phyloP scores from a whole-genome alignment of 1,140 invertebrate genomes.

The Pogonus chalceus region DNA sequence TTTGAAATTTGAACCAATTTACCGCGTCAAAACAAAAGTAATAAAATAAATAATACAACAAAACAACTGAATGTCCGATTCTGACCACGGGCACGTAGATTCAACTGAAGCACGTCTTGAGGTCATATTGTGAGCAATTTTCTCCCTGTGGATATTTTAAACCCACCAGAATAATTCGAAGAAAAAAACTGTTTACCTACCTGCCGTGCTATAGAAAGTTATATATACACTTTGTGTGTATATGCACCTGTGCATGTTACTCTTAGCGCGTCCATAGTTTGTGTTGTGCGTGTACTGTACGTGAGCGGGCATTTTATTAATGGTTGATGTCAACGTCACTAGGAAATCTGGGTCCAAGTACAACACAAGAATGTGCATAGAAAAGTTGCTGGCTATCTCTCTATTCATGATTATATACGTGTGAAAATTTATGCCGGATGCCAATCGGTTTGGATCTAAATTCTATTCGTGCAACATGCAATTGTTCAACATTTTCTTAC shows the following conservation, averaged over 20 bases:
- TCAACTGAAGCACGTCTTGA: not conserved
- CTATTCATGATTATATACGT: too few species aligned
- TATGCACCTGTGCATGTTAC: not conserved
- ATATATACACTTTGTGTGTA: not conserved
- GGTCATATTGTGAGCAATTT: not conserved
- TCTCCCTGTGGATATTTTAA: not conserved
- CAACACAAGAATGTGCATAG: too few species aligned
- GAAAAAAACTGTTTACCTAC: not conserved
- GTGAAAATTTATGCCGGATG: too few species aligned
- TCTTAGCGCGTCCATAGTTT: not conserved
- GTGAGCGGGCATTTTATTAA: not conserved
- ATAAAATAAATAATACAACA: too few species aligned
- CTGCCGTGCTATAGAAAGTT: not conserved
- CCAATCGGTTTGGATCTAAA: too few species aligned
- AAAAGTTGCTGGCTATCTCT: too few species aligned
- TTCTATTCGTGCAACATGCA: too few species aligned
- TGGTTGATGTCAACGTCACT: too few species aligned
- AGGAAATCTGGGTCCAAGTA: too few species aligned
- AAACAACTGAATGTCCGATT: not conserved
- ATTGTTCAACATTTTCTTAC: too few species aligned
- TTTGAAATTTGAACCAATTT: too few species aligned
- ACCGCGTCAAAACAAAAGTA: too few species aligned
- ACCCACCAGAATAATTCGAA: not conserved
- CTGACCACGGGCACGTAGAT: not conserved
- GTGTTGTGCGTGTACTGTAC: not conserved